phyloP scores from a whole-genome alignment of 1,140 invertebrate species.

The Drosophila aff. region DNA sequence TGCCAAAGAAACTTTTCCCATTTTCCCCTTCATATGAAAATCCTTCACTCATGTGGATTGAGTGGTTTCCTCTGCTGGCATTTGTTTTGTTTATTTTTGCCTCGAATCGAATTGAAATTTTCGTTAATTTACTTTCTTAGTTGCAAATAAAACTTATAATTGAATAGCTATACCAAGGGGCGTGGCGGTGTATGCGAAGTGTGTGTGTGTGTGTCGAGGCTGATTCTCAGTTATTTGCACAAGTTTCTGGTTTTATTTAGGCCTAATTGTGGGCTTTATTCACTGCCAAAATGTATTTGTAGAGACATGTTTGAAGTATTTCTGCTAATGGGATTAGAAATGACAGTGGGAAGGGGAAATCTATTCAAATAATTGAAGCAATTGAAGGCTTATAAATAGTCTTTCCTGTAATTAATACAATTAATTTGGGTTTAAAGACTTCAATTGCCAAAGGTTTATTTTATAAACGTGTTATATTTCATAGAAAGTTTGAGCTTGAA shows the following conservation, averaged over 20 bases:
- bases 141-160: constrained; percentile 71
- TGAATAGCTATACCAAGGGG: constrained; percentile 63
- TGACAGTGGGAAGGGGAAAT: background rate
- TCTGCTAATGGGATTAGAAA: constrained; percentile 21
- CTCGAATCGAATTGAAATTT: constrained; percentile 47
- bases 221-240: constrained; percentile 56
- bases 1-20: constrained; percentile 61
- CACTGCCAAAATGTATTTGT: constrained; percentile 9
- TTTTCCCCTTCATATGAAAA: constrained; percentile 40
- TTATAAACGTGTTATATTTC: background rate
- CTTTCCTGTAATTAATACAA: background rate
- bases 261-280: constrained; percentile 17
- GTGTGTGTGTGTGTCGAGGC: constrained; percentile 19
- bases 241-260: constrained; percentile 27
- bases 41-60: constrained; percentile 35
- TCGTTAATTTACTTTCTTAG: constrained; percentile 48
- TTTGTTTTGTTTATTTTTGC: constrained; percentile 66
- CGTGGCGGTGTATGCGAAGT: constrained; percentile 17
- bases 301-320: background rate
- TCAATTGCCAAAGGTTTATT: background rate
- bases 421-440: constrained; percentile 1
- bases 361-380: background rate
- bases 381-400: background rate
- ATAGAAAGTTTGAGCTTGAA: background rate
- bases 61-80: constrained; percentile 22